Evolutionary conservation across 2,113 vertebrate genomes (phyloP).

Genomic region (Chloroceryle aenea): DNA sequence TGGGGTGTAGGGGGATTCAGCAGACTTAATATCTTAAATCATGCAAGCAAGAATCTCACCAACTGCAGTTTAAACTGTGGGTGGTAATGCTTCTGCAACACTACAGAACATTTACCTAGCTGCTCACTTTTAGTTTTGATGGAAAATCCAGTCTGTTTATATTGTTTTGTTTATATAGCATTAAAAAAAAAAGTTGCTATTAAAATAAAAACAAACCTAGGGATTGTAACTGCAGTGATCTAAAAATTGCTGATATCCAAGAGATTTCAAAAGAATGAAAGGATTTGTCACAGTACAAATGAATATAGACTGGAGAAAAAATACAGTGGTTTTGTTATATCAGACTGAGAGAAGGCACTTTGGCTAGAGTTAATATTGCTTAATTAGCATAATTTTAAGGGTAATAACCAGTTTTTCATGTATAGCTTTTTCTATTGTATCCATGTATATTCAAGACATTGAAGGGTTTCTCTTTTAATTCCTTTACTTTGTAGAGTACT

Average conservation of each 20-base stretch:
- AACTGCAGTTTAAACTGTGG: background rate
- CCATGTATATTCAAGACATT: background rate
- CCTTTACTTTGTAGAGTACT: background rate
- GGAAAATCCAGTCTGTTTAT: background rate
- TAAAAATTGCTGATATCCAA: background rate
- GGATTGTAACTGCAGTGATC: background rate
- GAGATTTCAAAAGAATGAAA: background rate
- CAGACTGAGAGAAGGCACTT: background rate
- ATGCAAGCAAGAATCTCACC: background rate
- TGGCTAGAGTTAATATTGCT: background rate
- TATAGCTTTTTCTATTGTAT: background rate
- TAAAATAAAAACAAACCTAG: background rate
- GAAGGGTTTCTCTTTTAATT: background rate
- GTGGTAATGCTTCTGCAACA: background rate
- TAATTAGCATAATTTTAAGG: constrained; percentile 27
- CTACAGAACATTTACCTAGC: background rate
- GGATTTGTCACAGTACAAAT: background rate
- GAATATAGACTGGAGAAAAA: background rate
- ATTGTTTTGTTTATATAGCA: background rate
- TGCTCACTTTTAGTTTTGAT: background rate
- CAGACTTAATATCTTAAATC: background rate
- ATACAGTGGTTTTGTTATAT: background rate
- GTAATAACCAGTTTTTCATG: background rate
- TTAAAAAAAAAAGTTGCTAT: background rate
- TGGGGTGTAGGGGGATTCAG: accelerated